Conservation (phyloP, 2,888 invertebrate genomes). For the Lasiommata megera region DNA sequence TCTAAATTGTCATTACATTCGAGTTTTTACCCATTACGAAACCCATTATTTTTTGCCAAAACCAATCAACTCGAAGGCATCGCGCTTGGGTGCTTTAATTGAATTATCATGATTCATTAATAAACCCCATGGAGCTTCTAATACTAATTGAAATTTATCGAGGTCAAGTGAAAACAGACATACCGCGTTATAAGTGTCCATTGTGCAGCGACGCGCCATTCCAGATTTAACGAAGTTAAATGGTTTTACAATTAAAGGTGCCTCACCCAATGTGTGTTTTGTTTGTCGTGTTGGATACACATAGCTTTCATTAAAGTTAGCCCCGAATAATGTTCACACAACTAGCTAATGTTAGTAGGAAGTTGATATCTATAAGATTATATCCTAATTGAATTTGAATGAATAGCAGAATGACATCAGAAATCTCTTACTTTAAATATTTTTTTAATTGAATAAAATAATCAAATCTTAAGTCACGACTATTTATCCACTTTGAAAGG, state of each 20-base stretch:
- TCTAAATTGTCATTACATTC: conserved; percentile 1
- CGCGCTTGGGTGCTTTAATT: conserved; percentile 2
- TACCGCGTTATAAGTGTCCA: conserved; percentile 23
- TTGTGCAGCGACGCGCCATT: conserved; percentile 33
- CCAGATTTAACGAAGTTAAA: conserved; percentile 27
- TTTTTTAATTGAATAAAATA: too few relatives aligned
- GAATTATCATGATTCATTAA: conserved; percentile 16
- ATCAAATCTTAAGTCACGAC: too few relatives aligned
- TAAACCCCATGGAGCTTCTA: conserved; percentile 22
- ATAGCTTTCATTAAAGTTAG: too few relatives aligned
- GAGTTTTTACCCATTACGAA: background rate
- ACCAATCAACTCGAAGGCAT: background rate
- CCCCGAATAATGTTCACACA: too few relatives aligned
- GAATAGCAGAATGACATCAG: too few relatives aligned
- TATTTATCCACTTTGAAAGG: too few relatives aligned
- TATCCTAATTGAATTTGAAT: too few relatives aligned
- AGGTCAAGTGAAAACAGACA: conserved; percentile 23
- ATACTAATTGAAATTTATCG: conserved; percentile 11
- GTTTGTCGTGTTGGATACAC: too few relatives aligned
- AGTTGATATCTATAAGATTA: too few relatives aligned
- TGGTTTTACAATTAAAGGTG: conserved; percentile 4
- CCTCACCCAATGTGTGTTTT: background rate
- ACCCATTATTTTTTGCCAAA: background rate
- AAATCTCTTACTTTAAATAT: too few relatives aligned
- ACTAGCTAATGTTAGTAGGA: too few relatives aligned